phyloP scores from a whole-genome alignment of 2,797 vertebrate genomes.

The Cirrhinus mrigala region DNA sequence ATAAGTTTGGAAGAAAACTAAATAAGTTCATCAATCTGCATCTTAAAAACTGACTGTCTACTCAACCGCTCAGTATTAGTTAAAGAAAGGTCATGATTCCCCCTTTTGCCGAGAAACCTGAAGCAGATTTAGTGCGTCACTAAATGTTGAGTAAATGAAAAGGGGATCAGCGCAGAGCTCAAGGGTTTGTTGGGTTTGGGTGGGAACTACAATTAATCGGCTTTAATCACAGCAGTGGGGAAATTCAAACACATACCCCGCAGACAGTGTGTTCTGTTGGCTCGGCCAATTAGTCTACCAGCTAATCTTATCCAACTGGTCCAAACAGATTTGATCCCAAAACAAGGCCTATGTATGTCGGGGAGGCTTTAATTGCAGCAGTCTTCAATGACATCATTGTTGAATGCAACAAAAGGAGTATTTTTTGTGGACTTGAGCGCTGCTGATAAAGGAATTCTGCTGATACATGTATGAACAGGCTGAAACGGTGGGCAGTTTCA shows the following conservation, averaged over 20 bases:
- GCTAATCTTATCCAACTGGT: slow-evolving; percentile 54
- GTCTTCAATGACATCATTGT: slow-evolving; percentile 43
- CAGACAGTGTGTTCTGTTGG: slow-evolving; percentile 50
- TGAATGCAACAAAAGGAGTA: slow-evolving; percentile 19
- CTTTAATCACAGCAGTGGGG: slow-evolving; percentile 56
- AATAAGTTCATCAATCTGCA: not conserved
- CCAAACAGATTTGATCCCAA: slow-evolving; percentile 14
- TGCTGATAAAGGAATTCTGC: not conserved
- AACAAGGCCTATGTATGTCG: slow-evolving; percentile 30
- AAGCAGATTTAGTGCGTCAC: not conserved
- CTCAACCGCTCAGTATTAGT: not conserved
- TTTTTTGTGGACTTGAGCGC: not conserved
- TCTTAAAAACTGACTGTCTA: not conserved
- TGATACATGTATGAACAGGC: not conserved
- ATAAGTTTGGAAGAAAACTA: not conserved
- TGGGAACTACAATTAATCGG: slow-evolving; percentile 51
- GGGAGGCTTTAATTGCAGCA: slow-evolving; percentile 29
- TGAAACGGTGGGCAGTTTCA: not conserved
- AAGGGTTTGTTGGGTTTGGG: slow-evolving; percentile 34
- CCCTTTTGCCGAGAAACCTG: not conserved
- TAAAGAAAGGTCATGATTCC: not conserved
- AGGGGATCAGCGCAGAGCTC: slow-evolving; percentile 30
- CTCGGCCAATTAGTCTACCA: slow-evolving; percentile 49
- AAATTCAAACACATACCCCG: slow-evolving; percentile 27
- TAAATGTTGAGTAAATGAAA: slow-evolving; percentile 16